Percentiles rank a stretch among this genome's conserved stretches.
phyloP scores from a whole-genome alignment of 2,113 vertebrate species.

The Motacilla alba region DNA sequence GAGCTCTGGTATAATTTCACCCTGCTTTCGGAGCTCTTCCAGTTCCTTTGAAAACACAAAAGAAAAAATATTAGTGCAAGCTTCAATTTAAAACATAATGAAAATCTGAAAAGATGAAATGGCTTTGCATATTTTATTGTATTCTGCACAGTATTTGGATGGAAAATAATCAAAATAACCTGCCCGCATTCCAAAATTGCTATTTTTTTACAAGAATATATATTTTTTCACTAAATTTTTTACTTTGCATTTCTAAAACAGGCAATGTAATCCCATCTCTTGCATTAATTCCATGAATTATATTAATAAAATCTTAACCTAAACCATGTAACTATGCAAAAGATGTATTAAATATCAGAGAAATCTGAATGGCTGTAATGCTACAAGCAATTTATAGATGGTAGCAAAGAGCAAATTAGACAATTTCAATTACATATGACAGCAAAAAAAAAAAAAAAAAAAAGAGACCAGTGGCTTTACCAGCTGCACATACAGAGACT shows the following conservation, averaged over 20 bases:
- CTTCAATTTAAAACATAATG: conserved; percentile 34
- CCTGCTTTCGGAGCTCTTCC: conserved; percentile 92
- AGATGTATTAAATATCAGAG: background rate
- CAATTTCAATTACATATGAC: background rate
- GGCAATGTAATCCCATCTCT: background rate
- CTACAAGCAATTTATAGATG: conserved; percentile 28
- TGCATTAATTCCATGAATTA: background rate
- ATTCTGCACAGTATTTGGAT: background rate
- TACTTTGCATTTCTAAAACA: background rate
- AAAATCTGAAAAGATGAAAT: conserved; percentile 14
- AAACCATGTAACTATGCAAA: background rate
- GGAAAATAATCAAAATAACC: conserved; percentile 3
- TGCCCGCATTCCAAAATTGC: background rate
- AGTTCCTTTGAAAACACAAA: conserved; percentile 80
- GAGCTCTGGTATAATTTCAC: conserved; percentile 93
- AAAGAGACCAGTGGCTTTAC: background rate
- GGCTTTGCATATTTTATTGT: background rate
- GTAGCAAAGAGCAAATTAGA: conserved; percentile 45
- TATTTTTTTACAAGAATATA: background rate
- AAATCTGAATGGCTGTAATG: conserved; percentile 10
- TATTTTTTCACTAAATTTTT: background rate
- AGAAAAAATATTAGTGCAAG: background rate
- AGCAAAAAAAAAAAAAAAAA: background rate
- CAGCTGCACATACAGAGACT: background rate
- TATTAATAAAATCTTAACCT: background rate